Conservation (phyloP, 2,113 vertebrate species). For the Pongo abelii region DNA sequence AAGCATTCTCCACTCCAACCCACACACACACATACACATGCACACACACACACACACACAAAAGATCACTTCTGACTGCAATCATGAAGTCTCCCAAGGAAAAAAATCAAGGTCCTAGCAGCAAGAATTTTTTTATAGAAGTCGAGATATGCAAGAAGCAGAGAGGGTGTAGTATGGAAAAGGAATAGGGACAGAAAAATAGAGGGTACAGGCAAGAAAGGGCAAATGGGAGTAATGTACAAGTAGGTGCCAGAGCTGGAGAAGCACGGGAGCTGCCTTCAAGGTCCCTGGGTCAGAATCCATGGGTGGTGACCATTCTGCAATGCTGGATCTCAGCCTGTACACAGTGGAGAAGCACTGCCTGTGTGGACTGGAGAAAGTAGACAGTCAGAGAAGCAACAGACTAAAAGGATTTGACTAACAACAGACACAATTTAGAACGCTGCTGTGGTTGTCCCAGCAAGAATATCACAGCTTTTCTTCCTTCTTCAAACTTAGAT, state of each 20-base stretch:
- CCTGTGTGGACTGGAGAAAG: not conserved
- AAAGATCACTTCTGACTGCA: not conserved
- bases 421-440: not conserved
- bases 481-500: not conserved
- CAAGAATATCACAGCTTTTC: not conserved
- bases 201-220: not conserved
- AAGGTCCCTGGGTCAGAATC: not conserved
- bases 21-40: not conserved
- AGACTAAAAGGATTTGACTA: not conserved
- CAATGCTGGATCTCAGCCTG: not conserved
- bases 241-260: not conserved
- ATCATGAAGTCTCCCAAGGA: not conserved
- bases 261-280: too few species aligned
- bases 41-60: too few species aligned
- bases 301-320: fast-evolving
- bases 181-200: not conserved
- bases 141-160: not conserved
- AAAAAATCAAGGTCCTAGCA: not conserved
- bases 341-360: not conserved
- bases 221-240: not conserved
- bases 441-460: not conserved
- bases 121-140: not conserved
- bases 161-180: not conserved
- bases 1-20: not conserved
- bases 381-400: not conserved